Evolutionary conservation across 1,140 invertebrate species (phyloP).

Genomic region (Pseudobourletiella spinata): DNA sequence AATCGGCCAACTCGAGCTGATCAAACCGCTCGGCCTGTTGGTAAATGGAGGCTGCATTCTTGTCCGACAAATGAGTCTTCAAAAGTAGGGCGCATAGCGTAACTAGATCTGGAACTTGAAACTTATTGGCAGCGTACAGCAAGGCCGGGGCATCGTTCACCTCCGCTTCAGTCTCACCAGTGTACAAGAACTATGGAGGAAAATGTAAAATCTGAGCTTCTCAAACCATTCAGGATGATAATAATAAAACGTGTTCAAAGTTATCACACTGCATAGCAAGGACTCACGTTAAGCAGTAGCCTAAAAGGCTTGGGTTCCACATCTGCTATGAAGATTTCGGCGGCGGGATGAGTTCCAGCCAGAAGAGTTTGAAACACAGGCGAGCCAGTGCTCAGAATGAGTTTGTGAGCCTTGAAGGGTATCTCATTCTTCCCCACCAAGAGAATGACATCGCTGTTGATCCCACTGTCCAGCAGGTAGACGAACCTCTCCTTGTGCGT

Average conservation of each 20-base stretch:
- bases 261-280: background rate
- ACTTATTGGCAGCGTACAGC: conserved; percentile 1
- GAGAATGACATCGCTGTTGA: conserved; percentile 2
- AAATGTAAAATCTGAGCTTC: too few relatives aligned
- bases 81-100: background rate
- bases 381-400: conserved; percentile 11
- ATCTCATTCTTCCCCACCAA: conserved; percentile 8
- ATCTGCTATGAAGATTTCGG: background rate
- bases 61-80: conserved; percentile 5
- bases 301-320: conserved; percentile 6
- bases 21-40: conserved; percentile 1
- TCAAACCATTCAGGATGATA: too few relatives aligned
- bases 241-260: too few relatives aligned
- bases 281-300: background rate
- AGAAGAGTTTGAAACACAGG: conserved; percentile 2
- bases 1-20: background rate
- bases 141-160: conserved; percentile 1
- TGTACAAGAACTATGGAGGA: conserved; percentile 20
- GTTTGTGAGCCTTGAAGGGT: conserved; percentile 8
- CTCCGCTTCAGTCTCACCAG: conserved; percentile 1
- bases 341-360: background rate
- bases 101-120: conserved; percentile 6
- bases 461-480: conserved; percentile 6
- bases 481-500: conserved; percentile 6
- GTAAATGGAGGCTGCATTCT: conserved; percentile 2